Evolutionary conservation across 35 echinoderm and acorn worm genomes (phyloP).

Genomic region (Ophiothrix spiculata): DNA sequence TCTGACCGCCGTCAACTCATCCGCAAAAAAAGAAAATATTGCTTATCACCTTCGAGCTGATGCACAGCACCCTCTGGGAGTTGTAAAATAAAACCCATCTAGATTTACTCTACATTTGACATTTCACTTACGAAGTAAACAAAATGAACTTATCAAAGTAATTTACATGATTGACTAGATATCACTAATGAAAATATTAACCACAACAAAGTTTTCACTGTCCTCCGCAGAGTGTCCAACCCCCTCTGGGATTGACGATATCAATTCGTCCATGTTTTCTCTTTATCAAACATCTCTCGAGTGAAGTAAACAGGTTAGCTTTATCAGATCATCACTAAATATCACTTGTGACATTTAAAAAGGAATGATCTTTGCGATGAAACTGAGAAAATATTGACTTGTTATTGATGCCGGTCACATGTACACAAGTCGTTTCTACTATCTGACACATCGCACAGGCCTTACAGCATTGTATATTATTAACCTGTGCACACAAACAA

Average conservation of each 20-base stretch:
- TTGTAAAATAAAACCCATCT: too few species aligned
- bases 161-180: too few species aligned
- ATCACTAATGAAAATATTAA: too few species aligned
- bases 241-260: background rate
- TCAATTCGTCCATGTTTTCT: background rate
- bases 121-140: background rate
- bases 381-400: background rate
- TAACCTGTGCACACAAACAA: background rate
- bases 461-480: too few species aligned
- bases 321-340: background rate
- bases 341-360: background rate
- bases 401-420: background rate
- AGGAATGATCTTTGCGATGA: background rate
- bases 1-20: too few species aligned
- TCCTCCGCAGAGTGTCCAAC: too few species aligned
- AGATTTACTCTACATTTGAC: too few species aligned
- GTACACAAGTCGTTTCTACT: background rate
- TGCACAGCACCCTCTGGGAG: too few species aligned
- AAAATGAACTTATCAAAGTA: background rate
- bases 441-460: background rate
- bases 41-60: too few species aligned
- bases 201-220: too few species aligned
- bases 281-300: background rate
- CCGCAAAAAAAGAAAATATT: background rate
- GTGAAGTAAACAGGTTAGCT: background rate